A percentile compares a stretch with the other conserved stretches of the same genome.
phyloP scores from a whole-genome alignment of 2,797 vertebrate genomes.

The Peromyscus nudipes region DNA sequence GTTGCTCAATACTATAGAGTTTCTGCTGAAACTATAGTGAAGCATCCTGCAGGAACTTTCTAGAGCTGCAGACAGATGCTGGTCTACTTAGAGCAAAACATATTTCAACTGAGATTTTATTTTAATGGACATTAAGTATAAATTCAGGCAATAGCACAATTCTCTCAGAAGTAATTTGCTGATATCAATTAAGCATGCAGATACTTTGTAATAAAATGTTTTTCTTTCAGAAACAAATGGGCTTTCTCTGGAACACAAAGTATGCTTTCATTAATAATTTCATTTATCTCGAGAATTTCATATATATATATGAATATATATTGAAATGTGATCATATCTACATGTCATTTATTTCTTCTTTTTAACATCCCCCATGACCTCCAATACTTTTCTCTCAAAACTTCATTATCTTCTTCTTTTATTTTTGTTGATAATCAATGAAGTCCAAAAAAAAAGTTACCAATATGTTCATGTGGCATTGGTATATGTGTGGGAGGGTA shows the following conservation, averaged over 20 bases:
- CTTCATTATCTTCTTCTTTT: not conserved
- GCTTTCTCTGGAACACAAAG: not conserved
- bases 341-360: not conserved
- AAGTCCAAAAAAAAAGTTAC: not conserved
- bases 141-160: not conserved
- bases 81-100: not conserved
- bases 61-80: not conserved
- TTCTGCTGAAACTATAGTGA: not conserved
- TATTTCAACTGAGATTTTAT: not conserved
- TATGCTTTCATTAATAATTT: not conserved
- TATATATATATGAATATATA: not conserved
- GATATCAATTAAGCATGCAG: not conserved
- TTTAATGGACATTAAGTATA: not conserved
- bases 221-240: not conserved
- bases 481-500: not conserved
- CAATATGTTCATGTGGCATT: not conserved
- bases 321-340: not conserved
- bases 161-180: not conserved
- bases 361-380: not conserved
- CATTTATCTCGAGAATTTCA: not conserved
- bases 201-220: not conserved
- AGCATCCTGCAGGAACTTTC: not conserved
- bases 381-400: not conserved
- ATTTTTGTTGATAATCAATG: not conserved
- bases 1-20: not conserved